Conservation (phyloP, 2,113 vertebrate genomes). For the Canis aureus region DNA sequence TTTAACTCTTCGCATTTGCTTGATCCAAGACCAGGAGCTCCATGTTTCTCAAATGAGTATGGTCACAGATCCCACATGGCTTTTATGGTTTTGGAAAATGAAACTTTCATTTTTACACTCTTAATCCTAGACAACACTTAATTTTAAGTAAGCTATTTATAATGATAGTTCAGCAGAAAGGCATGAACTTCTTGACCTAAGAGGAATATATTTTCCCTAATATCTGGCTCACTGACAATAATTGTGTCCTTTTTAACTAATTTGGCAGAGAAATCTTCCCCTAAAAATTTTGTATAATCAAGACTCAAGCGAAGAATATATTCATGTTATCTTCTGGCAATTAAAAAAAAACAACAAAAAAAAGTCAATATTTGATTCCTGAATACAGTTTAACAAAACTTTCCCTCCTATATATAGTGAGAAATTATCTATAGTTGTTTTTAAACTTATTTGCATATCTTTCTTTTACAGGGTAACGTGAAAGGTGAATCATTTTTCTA, state of each 20-base stretch:
- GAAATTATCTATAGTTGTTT: not conserved
- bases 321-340: not conserved
- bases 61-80: not conserved
- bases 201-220: not conserved
- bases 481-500: conserved; percentile 8
- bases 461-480: not conserved
- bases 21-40: not conserved
- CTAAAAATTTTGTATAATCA: not conserved
- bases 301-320: not conserved
- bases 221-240: not conserved
- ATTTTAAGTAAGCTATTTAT: not conserved
- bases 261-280: not conserved
- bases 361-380: not conserved
- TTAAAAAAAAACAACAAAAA: not conserved
- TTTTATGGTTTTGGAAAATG: not conserved
- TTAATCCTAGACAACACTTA: not conserved
- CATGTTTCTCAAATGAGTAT: not conserved
- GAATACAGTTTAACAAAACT: not conserved
- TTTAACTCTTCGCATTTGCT: not conserved
- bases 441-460: not conserved
- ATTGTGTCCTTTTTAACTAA: not conserved
- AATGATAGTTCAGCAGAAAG: not conserved
- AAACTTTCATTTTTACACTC: not conserved
- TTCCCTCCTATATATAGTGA: not conserved
- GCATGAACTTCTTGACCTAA: not conserved